phyloP scores from a whole-genome alignment of 2,113 vertebrate genomes.

The Anoura caudifer region DNA sequence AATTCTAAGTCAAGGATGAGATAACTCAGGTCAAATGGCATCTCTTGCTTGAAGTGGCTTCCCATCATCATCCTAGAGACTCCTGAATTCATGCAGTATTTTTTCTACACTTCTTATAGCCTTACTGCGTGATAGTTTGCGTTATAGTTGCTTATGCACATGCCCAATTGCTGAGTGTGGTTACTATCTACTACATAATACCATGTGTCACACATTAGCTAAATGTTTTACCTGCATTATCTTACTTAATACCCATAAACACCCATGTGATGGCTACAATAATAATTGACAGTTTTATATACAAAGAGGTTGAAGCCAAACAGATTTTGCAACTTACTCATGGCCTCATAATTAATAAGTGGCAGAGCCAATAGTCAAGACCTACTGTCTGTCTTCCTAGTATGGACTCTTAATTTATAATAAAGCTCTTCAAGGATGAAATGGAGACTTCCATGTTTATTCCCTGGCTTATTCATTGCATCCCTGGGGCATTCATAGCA shows the following conservation, averaged over 20 bases:
- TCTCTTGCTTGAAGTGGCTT: not conserved
- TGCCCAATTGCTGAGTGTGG: not conserved
- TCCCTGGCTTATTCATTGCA: not conserved
- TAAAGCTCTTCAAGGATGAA: slow-evolving; percentile 19
- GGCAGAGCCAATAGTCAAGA: not conserved
- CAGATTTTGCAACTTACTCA: not conserved
- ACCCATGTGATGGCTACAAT: not conserved
- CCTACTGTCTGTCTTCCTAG: not conserved
- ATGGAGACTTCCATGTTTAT: not conserved
- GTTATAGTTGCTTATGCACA: not conserved
- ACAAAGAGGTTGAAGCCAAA: not conserved
- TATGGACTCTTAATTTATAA: not conserved
- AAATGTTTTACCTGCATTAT: not conserved
- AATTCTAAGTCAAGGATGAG: not conserved
- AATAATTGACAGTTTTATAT: not conserved
- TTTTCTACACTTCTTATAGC: not conserved
- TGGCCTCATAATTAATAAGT: not conserved
- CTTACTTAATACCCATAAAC: not conserved
- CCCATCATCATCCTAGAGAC: not conserved
- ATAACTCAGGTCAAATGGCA: not conserved
- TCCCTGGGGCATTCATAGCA: not conserved
- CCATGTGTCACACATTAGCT: not conserved
- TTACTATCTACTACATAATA: not conserved
- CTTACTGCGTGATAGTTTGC: not conserved
- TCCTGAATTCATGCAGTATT: not conserved